Percentiles rank a stretch among this genome's conserved stretches.
phyloP scores from a whole-genome alignment of 1,140 invertebrate genomes.

The Steinernema khuongi region DNA sequence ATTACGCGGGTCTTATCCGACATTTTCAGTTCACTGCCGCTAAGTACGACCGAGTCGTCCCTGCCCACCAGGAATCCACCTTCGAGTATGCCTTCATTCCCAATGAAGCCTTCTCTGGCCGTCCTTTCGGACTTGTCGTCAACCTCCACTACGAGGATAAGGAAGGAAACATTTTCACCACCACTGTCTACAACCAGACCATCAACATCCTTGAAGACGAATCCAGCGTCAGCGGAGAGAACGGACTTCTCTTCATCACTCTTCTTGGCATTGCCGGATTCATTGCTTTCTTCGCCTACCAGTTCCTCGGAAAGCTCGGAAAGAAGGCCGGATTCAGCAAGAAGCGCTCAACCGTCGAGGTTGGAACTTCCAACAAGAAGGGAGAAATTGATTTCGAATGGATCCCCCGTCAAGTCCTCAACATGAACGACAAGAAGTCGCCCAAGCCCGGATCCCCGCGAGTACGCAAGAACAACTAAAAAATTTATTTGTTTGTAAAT shows the following conservation, averaged over 20 bases:
- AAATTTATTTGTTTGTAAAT: slow-evolving; percentile 17
- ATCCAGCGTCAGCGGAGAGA: slow-evolving; percentile 93
- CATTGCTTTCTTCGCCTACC: slow-evolving; percentile 79
- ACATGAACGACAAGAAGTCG: slow-evolving; percentile 41
- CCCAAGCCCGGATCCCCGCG: slow-evolving; percentile 31
- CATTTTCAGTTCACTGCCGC: slow-evolving; percentile 74
- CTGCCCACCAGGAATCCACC: slow-evolving; percentile 84
- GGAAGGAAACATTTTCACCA: slow-evolving; percentile 70
- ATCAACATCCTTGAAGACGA: slow-evolving; percentile 90
- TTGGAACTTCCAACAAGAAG: slow-evolving; percentile 73
- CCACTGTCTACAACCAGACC: slow-evolving; percentile 98
- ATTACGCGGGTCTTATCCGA: slow-evolving; percentile 16
- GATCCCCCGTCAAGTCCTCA: slow-evolving; percentile 82
- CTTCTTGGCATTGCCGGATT: slow-evolving; percentile 80
- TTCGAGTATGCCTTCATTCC: slow-evolving; percentile 90
- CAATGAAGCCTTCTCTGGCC: slow-evolving; percentile 84
- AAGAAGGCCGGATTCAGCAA: slow-evolving; percentile 62
- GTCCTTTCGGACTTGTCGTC: slow-evolving; percentile 88
- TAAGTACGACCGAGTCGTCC: slow-evolving; percentile 79
- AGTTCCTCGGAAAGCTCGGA: slow-evolving; percentile 68
- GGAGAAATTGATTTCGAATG: slow-evolving; percentile 87
- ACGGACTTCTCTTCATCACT: slow-evolving; percentile 90
- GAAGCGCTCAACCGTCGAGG: slow-evolving; percentile 67
- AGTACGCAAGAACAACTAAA: slow-evolving; percentile 31
- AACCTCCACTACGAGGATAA: slow-evolving; percentile 87